Conservation (phyloP, 1,140 invertebrate species). For the Zaprionus inermis region DNA sequence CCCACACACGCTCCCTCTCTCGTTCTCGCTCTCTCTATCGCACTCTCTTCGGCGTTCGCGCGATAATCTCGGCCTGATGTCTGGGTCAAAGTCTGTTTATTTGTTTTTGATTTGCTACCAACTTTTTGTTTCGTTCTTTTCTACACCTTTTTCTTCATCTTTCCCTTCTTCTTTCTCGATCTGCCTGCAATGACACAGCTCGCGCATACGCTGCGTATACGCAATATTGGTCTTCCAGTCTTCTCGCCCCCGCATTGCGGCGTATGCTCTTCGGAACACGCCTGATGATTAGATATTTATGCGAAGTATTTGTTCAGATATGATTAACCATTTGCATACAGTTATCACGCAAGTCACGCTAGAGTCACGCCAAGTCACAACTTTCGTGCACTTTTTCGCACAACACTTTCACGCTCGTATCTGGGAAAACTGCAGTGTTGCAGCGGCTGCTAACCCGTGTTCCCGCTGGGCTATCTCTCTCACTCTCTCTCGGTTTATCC, state of each 20-base stretch:
- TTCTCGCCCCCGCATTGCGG: too few species aligned
- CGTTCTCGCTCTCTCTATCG: neutral
- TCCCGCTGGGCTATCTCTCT: slow-evolving; percentile 6
- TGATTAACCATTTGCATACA: neutral
- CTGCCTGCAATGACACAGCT: neutral
- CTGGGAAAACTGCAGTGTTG: neutral
- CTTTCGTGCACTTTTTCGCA: neutral
- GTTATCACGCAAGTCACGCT: neutral
- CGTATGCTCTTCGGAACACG: neutral
- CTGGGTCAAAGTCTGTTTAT: slow-evolving; percentile 73
- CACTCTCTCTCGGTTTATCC: neutral
- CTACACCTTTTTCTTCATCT: slow-evolving; percentile 13
- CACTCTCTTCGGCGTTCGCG: too few species aligned
- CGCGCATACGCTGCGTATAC: neutral
- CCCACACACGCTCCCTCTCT: slow-evolving; percentile 10
- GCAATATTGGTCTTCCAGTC: neutral
- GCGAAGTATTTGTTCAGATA: neutral
- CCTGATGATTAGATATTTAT: neutral
- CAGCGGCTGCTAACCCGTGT: neutral
- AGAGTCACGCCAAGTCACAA: neutral
- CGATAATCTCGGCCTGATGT: slow-evolving; percentile 66
- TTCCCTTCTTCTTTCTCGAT: slow-evolving; percentile 29
- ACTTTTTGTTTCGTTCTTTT: slow-evolving; percentile 46
- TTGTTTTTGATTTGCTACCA: slow-evolving; percentile 45
- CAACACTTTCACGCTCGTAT: neutral